Base-by-base conservation (phyloP, 2,113 vertebrate species). In the Phrynosoma platyrhinos region DNA sequence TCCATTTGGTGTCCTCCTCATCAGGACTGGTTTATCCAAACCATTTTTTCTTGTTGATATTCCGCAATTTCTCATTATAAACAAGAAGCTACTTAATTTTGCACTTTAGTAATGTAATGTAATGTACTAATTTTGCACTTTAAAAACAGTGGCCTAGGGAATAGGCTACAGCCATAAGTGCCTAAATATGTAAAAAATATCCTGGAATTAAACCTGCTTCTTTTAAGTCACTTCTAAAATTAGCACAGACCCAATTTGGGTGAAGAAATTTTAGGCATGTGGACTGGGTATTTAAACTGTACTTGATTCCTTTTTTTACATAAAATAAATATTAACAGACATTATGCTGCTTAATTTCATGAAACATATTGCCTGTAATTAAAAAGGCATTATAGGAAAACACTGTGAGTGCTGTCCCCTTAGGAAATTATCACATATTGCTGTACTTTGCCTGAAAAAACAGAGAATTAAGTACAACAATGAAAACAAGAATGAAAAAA, bases 401-500 rank as follows among this genome's bases (percentile, higher is more conserved):
- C 16, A 42, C 21, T n/a, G 42, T 62, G 2, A 53, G 5, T 85
- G 87, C 77, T 82, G 32, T 68, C 62, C 68, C 9, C 0, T 64
- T 13, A 2, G 76, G 36, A 80, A 84, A 66, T 23, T 32, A 25
- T 42, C 52, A 32, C 64, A 10, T 18, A 16, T 23, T 0, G 2
- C 2, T 0, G 3, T 81, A 79, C 30, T 85, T 0, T 8, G 4
- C n/a, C 0, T 62, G 25, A 64, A 77, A 42, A 64, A 77, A 64
- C 36, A 10, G 72, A 85, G 23, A 64, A 77, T 76, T 64, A 36
- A 64, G 55, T 42, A 76, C 36, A 64, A 42, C 25, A 85, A 25
- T n/a, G 16, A 42, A 77, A 76, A 53, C 18, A 0, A 72, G 66
- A 4, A 74, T 27, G 82, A 84, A 0, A 0, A 82, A 79, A 47